Base-by-base conservation (phyloP, 2,797 vertebrate species). In the Merluccius polli region DNA sequence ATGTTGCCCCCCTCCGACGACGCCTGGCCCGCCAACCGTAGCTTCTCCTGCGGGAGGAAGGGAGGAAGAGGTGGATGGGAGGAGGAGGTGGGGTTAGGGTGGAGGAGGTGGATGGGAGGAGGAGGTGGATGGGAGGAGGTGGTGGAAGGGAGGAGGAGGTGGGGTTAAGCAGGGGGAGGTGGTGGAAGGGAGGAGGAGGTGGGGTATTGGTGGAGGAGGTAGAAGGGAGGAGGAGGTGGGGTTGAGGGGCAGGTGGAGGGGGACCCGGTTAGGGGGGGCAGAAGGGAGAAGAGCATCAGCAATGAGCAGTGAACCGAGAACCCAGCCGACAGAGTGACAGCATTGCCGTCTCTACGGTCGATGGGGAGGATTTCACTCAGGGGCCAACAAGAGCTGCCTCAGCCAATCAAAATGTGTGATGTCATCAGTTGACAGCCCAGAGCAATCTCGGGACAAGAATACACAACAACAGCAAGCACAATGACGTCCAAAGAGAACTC, bases 1-100 rank as follows among this genome's bases (percentile, higher is more conserved):
- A 99, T 98, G 87, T 99, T 98, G 89, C 95, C 96, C 78, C 96
- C 95, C 87, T 98, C 96, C 0, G 97, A 95, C 0, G 97, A 95
- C 86, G 97, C 91, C 88, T 98, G 97, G 41, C 96, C 97, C 81
- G 97, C 93, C 36, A 99, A 94, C 72, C 97, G 92, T 38, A 99
- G 90, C 86, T 99, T 99, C 76, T 99, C 98, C 98, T 99, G 77
- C 18, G 78, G 10, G 27, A 30, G 78, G 8, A 18, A 68, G 68
- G 67, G 63, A 59, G 72, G 27, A 44, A 72, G 75, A 75, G 4
- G 41, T 73, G 33, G 0, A n/a, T 21, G 5, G 52, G 52, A 24
- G 52, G 21, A 0, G 52, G 52, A 10, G 52, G 52, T 1, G 52
- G 21, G 48, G 48, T 21, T 59, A 12, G 12, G 59, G 59, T 7